Base-by-base conservation (phyloP, 1,140 invertebrate species). In the Cotesia typhae region DNA sequence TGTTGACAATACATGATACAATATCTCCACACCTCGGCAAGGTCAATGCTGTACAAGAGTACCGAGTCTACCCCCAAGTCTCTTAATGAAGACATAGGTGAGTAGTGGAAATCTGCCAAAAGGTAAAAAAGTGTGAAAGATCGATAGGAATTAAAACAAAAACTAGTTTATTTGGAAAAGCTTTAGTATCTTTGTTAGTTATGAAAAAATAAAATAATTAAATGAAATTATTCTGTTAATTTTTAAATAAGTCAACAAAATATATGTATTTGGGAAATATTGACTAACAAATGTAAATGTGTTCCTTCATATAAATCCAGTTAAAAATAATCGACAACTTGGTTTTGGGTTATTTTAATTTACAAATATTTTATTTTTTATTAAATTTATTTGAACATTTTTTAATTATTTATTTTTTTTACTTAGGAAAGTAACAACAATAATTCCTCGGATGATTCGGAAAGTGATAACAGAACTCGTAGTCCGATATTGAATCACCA, bases 1-100 rank as follows among this genome's bases (percentile, higher is more conserved):
- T 87, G 86, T 87, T 87, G 85, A 82, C 85, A 87, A 87, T 87
- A 86, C 85, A 87, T 87, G 85, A 87, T 86, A 87, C 85, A 84
- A 87, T 86, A 86, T 87, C 85, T 87, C 85, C 85, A 84, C 85
- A 87, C 82, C 85, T 87, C 81, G 85, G 84, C 84, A 87, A 87
- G 85, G 85, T 87, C 85, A 86, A 85, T 86, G 86, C 86, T 87
- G 86, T 85, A 79, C 81, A 82, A 86, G 85, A 85, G 85, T 87
- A 86, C 83, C 85, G 84, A 85, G 85, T 85, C 85, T 87, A 84
- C 84, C 85, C 82, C 85, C 85, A 87, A 87, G 86, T 85, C 81
- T 84, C 83, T 87, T 81, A 80, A 80, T 75, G 85, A 86, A 86
- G 83, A 83, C 74, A 84, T 79, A 85, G 85, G 86, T 87, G 84